Percentiles rank a stretch among this genome's conserved stretches.
These are phyloP conservation scores for Aegithalos caudatus DNA, from an alignment of 2,113 vertebrate genomes.

Conservation along the genomic window DNA sequence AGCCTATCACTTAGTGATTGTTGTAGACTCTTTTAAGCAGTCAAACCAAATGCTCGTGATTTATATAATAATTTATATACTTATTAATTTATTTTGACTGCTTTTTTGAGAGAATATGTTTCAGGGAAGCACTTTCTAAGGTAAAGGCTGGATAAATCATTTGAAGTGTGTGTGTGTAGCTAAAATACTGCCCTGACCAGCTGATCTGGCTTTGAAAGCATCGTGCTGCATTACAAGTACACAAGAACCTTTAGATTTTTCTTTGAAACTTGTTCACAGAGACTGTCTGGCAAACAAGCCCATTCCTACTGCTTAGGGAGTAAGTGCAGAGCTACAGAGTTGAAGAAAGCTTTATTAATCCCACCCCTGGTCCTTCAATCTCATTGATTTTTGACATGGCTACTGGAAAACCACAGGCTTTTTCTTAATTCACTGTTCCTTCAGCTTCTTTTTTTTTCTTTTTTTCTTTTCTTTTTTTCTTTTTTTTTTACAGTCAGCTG, in stretches of 20 bases:
- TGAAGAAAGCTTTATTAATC: neutral
- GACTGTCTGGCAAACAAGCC: neutral
- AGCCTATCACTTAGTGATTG: neutral
- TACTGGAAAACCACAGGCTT: conserved; percentile 17
- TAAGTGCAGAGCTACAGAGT: neutral
- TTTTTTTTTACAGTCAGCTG: neutral
- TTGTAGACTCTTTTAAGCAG: neutral
- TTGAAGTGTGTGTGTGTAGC: neutral
- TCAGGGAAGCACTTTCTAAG: neutral
- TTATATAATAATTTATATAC: neutral
- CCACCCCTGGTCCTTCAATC: neutral
- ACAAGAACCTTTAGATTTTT: neutral
- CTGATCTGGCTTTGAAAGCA: neutral
- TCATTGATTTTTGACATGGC: conserved; percentile 27
- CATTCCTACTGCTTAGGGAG: neutral
- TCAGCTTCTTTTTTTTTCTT: neutral
- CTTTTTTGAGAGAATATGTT: neutral
- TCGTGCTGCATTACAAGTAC: neutral
- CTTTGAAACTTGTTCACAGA: neutral
- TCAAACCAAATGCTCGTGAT: neutral
- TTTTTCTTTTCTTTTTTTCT: neutral
- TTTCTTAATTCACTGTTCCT: neutral
- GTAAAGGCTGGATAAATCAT: neutral
- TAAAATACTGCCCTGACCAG: neutral
- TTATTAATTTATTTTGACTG: neutral